phyloP scores from a whole-genome alignment of 1,140 invertebrate genomes.

The Littorina saxatilis region DNA sequence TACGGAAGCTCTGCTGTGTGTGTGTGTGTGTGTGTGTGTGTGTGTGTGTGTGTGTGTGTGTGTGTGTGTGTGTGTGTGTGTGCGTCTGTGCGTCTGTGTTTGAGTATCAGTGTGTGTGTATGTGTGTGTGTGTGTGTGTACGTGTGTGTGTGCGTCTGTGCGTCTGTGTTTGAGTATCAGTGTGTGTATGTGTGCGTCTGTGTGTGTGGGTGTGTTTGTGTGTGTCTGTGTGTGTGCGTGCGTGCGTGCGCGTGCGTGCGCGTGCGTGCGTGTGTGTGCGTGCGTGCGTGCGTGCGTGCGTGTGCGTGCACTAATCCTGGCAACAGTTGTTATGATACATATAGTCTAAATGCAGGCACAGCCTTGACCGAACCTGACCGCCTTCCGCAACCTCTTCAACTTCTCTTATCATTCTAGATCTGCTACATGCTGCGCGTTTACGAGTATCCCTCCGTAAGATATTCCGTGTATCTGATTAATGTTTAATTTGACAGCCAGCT shows the following conservation, averaged over 20 bases:
- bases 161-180: neutral
- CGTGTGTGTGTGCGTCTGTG: slow-evolving; percentile 14
- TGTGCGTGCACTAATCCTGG: neutral
- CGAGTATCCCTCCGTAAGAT: too few species aligned
- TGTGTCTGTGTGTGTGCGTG: neutral
- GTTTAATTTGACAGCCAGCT: too few species aligned
- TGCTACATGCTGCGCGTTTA: too few species aligned
- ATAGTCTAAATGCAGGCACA: too few species aligned
- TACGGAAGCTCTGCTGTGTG: too few species aligned
- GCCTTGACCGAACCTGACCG: neutral
- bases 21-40: neutral
- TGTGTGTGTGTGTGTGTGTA: slow-evolving; percentile 3
- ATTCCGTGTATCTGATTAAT: too few species aligned
- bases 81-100: neutral
- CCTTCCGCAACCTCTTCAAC: neutral
- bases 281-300: slow-evolving; percentile 14
- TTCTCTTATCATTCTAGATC: too few species aligned
- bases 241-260: neutral
- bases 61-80: slow-evolving; percentile 17
- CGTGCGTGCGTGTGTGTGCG: neutral
- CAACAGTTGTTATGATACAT: neutral
- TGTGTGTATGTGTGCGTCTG: slow-evolving; percentile 12
- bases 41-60: slow-evolving; percentile 22
- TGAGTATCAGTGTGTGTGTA: neutral
- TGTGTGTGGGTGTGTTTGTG: neutral